Evolutionary conservation across 2,797 vertebrate species (phyloP), one percentile per base, ranked within the genome.

Genomic region (Sebastes matsubarae): DNA sequence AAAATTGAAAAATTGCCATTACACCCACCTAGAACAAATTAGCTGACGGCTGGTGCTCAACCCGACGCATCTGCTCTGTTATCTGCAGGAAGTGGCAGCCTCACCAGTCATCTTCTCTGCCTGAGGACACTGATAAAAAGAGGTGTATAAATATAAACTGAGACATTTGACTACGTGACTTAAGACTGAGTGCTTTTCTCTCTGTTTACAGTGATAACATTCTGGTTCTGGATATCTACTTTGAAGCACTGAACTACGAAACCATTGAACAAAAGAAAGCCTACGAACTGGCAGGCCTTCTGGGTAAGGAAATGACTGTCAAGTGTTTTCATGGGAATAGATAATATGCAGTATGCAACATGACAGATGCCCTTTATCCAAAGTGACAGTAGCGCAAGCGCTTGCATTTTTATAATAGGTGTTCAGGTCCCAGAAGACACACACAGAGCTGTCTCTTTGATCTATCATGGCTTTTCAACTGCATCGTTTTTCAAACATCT

Each of bases 211-310:
- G 98, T 87, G 98, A 99, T 93, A 99, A 99, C 94, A 98, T 99
- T 95, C 91, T 99, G 95, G 98, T 99, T 85, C 95, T 99, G 94
- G 98, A 99, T 89, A 99, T 99, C 93, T 99, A 96, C 95, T 99
- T 99, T 32, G 98, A 99, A 91, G 98, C 98, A 0, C 95, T 99
- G 88, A 99, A 99, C 96, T 99, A 99, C 1, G 98, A 99, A 94
- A 99, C 97, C 7, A 99, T 99, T 1, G 98, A 99, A 90, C 98
- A 99, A 96, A 99, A 99, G 95, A 99, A 99, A 91, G 98, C 98
- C 13, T 99, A 99, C 0, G 98, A 99, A 93, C 93, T 99, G 91
- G 98, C 98, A 1, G 98, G 98, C 12, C 96, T 99, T 91, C 95
- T 99, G 85, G 98, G 98, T 99, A 95, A 97, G 97, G 20, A 80